Percentiles rank a stretch among this genome's conserved stretches.
phyloP scores from a whole-genome alignment of 2,113 vertebrate genomes.

The Istiophorus platypterus region DNA sequence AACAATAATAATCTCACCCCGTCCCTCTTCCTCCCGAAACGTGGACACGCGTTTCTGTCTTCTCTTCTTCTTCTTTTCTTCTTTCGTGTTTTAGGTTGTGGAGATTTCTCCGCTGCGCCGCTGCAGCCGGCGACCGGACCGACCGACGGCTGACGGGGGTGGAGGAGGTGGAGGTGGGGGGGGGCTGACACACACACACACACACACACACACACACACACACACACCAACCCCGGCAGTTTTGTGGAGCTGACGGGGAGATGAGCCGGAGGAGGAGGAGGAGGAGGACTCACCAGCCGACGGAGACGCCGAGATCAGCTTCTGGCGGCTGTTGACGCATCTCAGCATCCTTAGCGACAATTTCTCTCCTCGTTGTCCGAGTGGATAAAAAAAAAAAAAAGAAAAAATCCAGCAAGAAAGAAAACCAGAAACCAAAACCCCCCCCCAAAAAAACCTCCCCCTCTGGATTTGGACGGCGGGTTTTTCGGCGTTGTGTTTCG shows the following conservation, averaged over 20 bases:
- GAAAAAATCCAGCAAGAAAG: no score
- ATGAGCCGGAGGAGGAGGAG: conserved; percentile 51
- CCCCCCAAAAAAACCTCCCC: no score
- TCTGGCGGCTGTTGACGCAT: conserved; percentile 52
- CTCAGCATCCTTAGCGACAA: conserved; percentile 27
- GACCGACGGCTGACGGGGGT: not conserved
- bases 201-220: no score
- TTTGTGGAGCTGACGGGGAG: conserved; percentile 55
- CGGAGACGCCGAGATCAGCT: conserved; percentile 36
- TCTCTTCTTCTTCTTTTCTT: not conserved
- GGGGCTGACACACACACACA: no score
- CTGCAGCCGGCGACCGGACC: conserved; percentile 30
- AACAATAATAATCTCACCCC: no score
- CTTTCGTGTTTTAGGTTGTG: not conserved
- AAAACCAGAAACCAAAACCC: no score
- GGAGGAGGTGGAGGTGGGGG: no score
- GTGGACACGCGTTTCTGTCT: conserved; percentile 30
- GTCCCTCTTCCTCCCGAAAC: conserved; percentile 27
- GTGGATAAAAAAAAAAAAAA: conserved; percentile 20
- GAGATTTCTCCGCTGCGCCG: conserved; percentile 4
- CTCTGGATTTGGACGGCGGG: conserved; percentile 7
- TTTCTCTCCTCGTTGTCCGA: conserved; percentile 7
- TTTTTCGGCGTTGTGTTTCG: conserved; percentile 5
- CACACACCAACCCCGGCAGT: no score
- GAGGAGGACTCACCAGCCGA: conserved; percentile 48